Evolutionary conservation across 1,140 invertebrate genomes (phyloP).

Genomic region (Oryzaephilus surinamensis): DNA sequence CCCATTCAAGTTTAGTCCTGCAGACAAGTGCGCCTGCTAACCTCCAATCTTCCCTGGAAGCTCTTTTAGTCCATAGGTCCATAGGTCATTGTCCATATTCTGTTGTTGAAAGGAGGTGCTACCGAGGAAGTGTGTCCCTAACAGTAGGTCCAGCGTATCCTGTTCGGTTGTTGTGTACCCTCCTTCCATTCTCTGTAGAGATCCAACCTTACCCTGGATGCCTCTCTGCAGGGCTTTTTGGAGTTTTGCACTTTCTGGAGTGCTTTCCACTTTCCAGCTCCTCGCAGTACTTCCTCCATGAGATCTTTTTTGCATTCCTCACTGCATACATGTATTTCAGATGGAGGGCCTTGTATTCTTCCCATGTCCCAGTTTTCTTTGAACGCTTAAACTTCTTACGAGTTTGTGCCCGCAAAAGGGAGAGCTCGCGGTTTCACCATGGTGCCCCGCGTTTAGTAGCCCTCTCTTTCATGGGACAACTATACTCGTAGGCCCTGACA

Average conservation of each 20-base stretch:
- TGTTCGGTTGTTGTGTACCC: background rate
- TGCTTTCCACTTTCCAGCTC: too few species aligned
- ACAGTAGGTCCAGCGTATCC: background rate
- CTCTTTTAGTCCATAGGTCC: background rate
- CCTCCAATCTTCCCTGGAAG: background rate
- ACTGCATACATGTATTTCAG: background rate
- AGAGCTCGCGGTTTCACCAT: background rate
- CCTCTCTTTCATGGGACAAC: background rate
- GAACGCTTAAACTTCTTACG: background rate
- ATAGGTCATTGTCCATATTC: background rate
- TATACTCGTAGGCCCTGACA: background rate
- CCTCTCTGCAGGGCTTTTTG: background rate
- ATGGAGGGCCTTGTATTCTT: background rate
- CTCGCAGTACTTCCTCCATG: background rate
- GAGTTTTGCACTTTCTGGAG: background rate
- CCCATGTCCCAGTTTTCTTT: background rate
- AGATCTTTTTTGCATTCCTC: background rate
- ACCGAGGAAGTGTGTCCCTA: background rate
- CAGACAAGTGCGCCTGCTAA: slow-evolving; percentile 8
- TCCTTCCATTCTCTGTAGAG: background rate
- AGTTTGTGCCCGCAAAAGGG: background rate
- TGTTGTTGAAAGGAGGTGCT: background rate
- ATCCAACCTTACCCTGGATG: background rate
- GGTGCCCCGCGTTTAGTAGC: background rate
- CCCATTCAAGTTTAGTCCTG: slow-evolving; percentile 13